Percentiles rank a stretch among this genome's conserved stretches.
These are phyloP conservation scores for Saxidomus purpurata DNA, from an alignment of 1,140 invertebrate species.

Conservation along the genomic window DNA sequence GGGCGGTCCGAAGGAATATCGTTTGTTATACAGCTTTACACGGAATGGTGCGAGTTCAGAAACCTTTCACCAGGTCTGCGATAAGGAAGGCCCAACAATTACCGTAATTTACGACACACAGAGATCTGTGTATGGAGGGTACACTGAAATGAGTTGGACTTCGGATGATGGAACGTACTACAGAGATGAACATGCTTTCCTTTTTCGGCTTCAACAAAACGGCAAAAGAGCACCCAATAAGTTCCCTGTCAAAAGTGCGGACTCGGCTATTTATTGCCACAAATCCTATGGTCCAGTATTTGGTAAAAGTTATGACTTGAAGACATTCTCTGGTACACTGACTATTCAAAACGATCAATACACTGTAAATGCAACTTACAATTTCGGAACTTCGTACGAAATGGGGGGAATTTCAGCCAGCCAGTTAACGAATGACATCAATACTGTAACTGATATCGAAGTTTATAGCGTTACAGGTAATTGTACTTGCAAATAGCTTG, in stretches of 20 bases:
- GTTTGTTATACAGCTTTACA: conserved; percentile 64
- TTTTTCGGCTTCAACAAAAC: conserved; percentile 58
- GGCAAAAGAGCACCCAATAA: background rate
- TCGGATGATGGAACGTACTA: background rate
- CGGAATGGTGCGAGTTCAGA: conserved; percentile 57
- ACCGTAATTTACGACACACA: conserved; percentile 68
- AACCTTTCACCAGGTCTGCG: conserved; percentile 71
- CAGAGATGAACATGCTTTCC: conserved; percentile 63
- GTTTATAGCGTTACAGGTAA: conserved; percentile 62
- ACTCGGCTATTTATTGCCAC: conserved; percentile 26
- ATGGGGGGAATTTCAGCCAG: background rate
- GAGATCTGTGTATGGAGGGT: conserved; percentile 70
- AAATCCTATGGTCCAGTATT: conserved; percentile 49
- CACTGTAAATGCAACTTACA: background rate
- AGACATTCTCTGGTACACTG: conserved; percentile 33
- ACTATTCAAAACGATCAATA: background rate
- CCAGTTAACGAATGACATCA: conserved; percentile 31
- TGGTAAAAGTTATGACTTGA: conserved; percentile 49
- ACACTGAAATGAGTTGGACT: conserved; percentile 61
- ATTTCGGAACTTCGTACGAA: conserved; percentile 15
- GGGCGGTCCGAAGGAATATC: conserved; percentile 17
- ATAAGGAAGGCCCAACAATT: conserved; percentile 70
- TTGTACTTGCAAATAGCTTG: no score
- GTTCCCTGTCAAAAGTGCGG: conserved; percentile 38
- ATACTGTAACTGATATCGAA: conserved; percentile 53